Evolutionary conservation across 2,797 vertebrate genomes (phyloP), one percentile per base, ranked within the genome.

Genomic region (Anguilla megastoma): DNA sequence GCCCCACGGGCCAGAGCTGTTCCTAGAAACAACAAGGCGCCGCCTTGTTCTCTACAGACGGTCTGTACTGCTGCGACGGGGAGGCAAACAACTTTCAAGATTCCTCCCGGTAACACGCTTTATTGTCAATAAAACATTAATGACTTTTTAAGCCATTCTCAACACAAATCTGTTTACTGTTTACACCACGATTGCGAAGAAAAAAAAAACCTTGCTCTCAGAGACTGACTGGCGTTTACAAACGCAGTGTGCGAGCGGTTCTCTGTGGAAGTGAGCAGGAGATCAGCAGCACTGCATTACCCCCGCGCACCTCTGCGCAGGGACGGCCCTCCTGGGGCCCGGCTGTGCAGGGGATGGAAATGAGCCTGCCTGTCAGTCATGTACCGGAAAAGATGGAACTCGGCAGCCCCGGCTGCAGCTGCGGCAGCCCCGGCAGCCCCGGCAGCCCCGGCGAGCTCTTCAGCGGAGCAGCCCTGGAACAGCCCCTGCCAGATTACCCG

Each of bases 141-240:
- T 71, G 69, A 80, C 41, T 48, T 18, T 36, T 10, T 8, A 82
- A 50, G 41, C 6, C 7, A 41, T 71, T 41, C 30, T 12, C 48
- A 80, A 12, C 24, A 36, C 52, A 86, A 83, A 12, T 33, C 3
- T 82, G 41, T 45, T n/a, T 14, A n/a, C 45, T 71, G 50, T 74
- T n/a, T 80, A 85, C 88, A 82, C 86, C 41, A 88, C 71, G 86
- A 2, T 21, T 86, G 4, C 36, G 30, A 56, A 45, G 3, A 45
- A 45, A 36, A 36, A 36, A 45, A 48, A 84, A 60, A 36, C 24
- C 48, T 82, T 18, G 24, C 50, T 24, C 45, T 1, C 21, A 6
- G 4, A 14, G 74, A 7, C 10, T 82, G 79, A 82, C 79, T n/a
- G 6, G 45, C 76, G 41, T 33, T 85, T 14, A 82, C 16, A 52